Evolutionary conservation across 2,888 invertebrate genomes (phyloP).

Genomic region (Hipparchia sbordonii): DNA sequence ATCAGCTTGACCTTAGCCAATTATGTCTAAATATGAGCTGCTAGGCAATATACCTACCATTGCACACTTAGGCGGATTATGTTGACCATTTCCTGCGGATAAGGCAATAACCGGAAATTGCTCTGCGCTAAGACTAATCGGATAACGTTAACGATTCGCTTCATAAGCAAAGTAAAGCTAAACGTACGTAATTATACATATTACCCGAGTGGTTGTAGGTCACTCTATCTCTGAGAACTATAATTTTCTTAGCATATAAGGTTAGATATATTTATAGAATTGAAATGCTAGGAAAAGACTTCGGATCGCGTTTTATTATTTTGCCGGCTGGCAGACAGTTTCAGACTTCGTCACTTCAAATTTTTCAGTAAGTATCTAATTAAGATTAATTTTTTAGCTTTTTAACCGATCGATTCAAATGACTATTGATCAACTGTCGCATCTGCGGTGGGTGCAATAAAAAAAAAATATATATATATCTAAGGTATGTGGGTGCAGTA

Average conservation of each 20-base stretch:
- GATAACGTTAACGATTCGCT: constrained; percentile 44
- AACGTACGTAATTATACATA: constrained; percentile 3
- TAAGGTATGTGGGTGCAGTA: too few species aligned
- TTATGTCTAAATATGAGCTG: not conserved
- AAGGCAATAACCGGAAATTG: constrained; percentile 51
- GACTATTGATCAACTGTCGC: too few species aligned
- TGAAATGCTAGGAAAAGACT: too few species aligned
- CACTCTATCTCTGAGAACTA: not conserved
- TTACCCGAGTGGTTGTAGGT: not conserved
- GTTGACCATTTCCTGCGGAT: constrained; percentile 40
- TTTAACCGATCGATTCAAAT: too few species aligned
- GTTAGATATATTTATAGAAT: too few species aligned
- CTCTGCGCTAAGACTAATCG: constrained; percentile 44
- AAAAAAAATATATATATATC: too few species aligned
- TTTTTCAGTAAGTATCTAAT: too few species aligned
- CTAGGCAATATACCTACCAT: constrained; percentile 5
- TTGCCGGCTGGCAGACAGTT: too few species aligned
- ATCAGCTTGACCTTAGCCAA: not conserved
- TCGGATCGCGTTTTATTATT: too few species aligned
- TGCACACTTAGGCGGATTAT: constrained; percentile 22
- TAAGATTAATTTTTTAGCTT: too few species aligned
- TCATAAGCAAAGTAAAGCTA: constrained; percentile 36
- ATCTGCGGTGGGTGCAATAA: too few species aligned
- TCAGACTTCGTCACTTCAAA: too few species aligned
- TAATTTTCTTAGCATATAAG: not conserved